phyloP scores from a whole-genome alignment of 2,113 vertebrate genomes.

The Gasterosteus nipponicus region DNA sequence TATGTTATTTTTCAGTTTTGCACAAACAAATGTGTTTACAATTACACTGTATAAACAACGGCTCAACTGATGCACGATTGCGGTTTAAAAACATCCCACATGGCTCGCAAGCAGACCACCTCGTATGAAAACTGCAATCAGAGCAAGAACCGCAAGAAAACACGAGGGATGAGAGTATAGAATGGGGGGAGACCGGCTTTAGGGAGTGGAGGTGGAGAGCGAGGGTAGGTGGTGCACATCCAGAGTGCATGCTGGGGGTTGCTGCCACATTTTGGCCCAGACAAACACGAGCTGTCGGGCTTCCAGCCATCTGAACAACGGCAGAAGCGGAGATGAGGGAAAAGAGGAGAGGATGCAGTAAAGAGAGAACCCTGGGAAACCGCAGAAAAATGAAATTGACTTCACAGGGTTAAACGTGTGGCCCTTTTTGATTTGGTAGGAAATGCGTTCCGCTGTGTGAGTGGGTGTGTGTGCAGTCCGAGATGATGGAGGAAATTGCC shows the following conservation, averaged over 20 bases:
- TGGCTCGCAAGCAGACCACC: conserved; percentile 47
- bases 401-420: conserved; percentile 21
- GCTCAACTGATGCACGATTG: conserved; percentile 42
- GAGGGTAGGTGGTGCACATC: not conserved
- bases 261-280: conserved; percentile 59
- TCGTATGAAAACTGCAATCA: conserved; percentile 47
- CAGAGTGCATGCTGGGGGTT: conserved; percentile 48
- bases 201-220: not conserved
- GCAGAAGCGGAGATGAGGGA: conserved; percentile 13
- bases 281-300: conserved; percentile 68
- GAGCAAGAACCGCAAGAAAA: conserved; percentile 20
- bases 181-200: conserved; percentile 4
- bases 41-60: conserved; percentile 56
- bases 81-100: conserved; percentile 48
- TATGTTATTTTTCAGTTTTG: conserved; percentile 53
- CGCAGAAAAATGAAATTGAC: conserved; percentile 19
- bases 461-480: not conserved
- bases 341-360: conserved; percentile 19
- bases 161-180: conserved; percentile 5
- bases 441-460: conserved; percentile 12
- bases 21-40: conserved; percentile 63
- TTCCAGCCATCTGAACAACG: conserved; percentile 35
- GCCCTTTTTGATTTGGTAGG: conserved; percentile 34
- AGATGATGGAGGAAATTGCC: conserved; percentile 31
- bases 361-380: conserved; percentile 17